A percentile compares a stretch with the other conserved stretches of the same genome.
Conservation (phyloP, 2,888 invertebrate species). For the Conchocele bisecta region DNA sequence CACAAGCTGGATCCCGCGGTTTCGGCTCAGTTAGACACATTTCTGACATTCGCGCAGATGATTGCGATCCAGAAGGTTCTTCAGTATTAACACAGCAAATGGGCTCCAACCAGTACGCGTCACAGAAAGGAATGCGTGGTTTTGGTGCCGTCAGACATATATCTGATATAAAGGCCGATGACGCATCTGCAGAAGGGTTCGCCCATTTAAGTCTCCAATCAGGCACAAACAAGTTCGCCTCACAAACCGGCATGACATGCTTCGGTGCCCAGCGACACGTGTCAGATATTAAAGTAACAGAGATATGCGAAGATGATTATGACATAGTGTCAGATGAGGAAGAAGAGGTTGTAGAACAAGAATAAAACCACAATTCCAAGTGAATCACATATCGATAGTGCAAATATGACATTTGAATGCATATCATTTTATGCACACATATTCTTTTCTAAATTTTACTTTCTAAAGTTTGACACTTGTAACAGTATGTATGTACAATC, state of each 20-base stretch:
- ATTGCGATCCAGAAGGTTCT: slow-evolving; percentile 71
- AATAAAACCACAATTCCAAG: too few relatives aligned
- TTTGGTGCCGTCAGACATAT: slow-evolving; percentile 79
- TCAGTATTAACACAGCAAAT: slow-evolving; percentile 77
- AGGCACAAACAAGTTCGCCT: slow-evolving; percentile 72
- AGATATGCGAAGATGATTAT: slow-evolving; percentile 51
- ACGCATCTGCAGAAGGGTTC: slow-evolving; percentile 66
- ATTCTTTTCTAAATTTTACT: too few relatives aligned
- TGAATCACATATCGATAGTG: too few relatives aligned
- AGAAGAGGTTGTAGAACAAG: slow-evolving; percentile 27
- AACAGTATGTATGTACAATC: too few relatives aligned
- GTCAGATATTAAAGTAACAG: slow-evolving; percentile 74
- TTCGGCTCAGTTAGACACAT: slow-evolving; percentile 78
- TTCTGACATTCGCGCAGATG: slow-evolving; percentile 80
- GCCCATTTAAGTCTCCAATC: slow-evolving; percentile 72
- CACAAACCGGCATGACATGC: slow-evolving; percentile 71
- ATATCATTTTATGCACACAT: too few relatives aligned
- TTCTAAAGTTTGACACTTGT: too few relatives aligned
- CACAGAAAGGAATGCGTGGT: slow-evolving; percentile 80
- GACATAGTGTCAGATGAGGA: too few relatives aligned
- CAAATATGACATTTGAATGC: too few relatives aligned
- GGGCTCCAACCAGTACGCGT: slow-evolving; percentile 80
- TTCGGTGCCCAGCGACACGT: slow-evolving; percentile 76
- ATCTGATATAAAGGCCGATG: slow-evolving; percentile 71
- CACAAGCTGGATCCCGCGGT: slow-evolving; percentile 77